phyloP scores from a whole-genome alignment of 2,113 vertebrate species.

The Ia io region DNA sequence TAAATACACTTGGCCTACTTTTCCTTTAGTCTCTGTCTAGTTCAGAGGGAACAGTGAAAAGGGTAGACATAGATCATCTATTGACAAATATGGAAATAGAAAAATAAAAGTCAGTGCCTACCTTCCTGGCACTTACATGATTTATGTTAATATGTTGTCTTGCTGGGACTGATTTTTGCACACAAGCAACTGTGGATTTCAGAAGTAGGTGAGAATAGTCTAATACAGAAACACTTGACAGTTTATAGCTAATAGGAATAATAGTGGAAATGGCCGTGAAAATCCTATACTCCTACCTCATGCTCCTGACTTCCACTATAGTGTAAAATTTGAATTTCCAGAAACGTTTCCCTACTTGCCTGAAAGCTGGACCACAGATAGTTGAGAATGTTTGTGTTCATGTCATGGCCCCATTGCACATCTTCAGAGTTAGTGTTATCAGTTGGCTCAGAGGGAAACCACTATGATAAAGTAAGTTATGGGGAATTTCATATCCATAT shows the following conservation, averaged over 20 bases:
- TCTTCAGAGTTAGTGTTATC: background rate
- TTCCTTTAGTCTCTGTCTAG: slow-evolving; percentile 63
- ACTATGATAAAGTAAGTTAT: background rate
- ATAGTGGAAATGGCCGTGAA: accelerated
- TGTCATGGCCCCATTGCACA: accelerated
- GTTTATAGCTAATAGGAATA: background rate
- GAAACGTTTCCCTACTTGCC: background rate
- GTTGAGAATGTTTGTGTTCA: background rate
- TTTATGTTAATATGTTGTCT: background rate
- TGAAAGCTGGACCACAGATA: background rate
- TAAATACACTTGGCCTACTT: slow-evolving; percentile 79
- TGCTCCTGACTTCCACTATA: background rate
- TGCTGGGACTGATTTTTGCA: background rate
- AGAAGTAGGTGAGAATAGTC: background rate
- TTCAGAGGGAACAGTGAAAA: slow-evolving; percentile 33
- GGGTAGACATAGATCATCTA: slow-evolving; percentile 5
- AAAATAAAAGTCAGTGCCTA: background rate
- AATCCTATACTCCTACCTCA: background rate
- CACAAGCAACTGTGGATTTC: background rate
- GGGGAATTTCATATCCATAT: background rate
- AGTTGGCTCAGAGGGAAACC: background rate
- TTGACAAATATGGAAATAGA: background rate
- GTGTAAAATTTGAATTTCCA: background rate
- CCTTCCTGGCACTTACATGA: background rate
- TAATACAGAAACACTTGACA: background rate